Base-by-base conservation (phyloP, 2,113 vertebrate genomes). In the Bubo scandiacus region DNA sequence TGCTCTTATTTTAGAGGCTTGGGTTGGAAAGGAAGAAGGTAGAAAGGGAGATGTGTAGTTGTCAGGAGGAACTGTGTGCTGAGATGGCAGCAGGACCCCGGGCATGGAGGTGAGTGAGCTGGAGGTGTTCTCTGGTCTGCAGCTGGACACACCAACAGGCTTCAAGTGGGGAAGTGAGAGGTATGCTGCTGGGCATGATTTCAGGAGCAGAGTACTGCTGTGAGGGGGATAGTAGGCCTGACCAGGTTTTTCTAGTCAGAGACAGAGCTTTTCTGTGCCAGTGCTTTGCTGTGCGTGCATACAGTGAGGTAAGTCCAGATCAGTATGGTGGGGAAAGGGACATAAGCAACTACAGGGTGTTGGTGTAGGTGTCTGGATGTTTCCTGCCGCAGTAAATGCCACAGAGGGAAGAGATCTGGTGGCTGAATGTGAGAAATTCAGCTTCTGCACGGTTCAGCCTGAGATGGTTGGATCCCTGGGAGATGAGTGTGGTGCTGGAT, bases 71-170 rank as follows among this genome's bases (percentile, higher is more conserved):
- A 21, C 15, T 26, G 36, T 25, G 22, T 40, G 15, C 61, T 78
- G 68, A 63, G 63, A 58, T 2, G 12, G 26, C 47, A 83, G 19
- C 42, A 27, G 36, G 23, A 40, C 12, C n/a, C 38, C 0, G 0
- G 15, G 23, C 0, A 0, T 47, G 22, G 74, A 43, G 70, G 38
- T 47, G 11, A 61, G 38, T 47, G 12, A 57, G 61, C 43, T 72
- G 45, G 12, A n/a, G 77, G 5, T 81, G n/a, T 10, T 92, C 27
- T 22, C 55, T 59, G 59, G 21, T 70, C 62, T 26, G 43, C 8
- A 42, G 42, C 38, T 81, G 16, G 34, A 40, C 15, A 6, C 34
- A 36, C 10, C 19, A 3, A 4, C 75, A 66, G 6, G 21, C 58
- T 88, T 65, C 49, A 30, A 7, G 49, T 6, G 20, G 47, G 34